Evolutionary conservation across 92 coral and sea anemone genomes (phyloP), one percentile per base, ranked within the genome.

Genomic region (Zoanthus sansibaricus): DNA sequence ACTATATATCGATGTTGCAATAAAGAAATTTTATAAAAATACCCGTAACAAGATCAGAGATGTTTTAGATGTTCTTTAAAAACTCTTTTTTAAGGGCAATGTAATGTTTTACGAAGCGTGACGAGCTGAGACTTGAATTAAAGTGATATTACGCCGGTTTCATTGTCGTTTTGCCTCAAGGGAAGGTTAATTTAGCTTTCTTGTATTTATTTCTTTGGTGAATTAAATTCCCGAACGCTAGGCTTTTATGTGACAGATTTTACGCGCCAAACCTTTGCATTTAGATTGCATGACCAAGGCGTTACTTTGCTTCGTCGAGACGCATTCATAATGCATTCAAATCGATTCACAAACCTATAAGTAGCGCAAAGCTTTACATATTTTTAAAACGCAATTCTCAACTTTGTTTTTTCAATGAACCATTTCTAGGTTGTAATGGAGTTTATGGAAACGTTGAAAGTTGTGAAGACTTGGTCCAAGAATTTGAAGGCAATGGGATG

Each of bases 401-500:
- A 18, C 54, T 76, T 18, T 71, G 66, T 17, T 17, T 62, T 17
- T 33, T 70, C 46, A 72, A 79, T 37, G 45, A 68, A 17, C 47
- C 64, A 15, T 83, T 87, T 90, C n/a, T 78, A 93, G 96, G 94
- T 47, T 89, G 93, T 20, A 93, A 95, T 92, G 96, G 98, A 20
- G 91, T 90, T 72, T 90, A 80, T 84, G 96, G 94, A 31, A 87
- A 76, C 18, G 98, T 91, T 61, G 98, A 94, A 79, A 95, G 94
- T 3, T 95, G 98, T 75, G 98, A 95, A 71, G 98, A 95, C 17
- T 91, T 95, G 68, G 96, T 95, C 0, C 78, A 90, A 45, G 94
- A 95, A 70, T 96, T 95, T 92, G 99, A 97, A 86, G 98, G 99
- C 52, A 97, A 97, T 89, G 99, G 99, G 18, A 84, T 97, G 62